phyloP scores from a whole-genome alignment of 1,140 invertebrate species.

The Drosophila willistoni region DNA sequence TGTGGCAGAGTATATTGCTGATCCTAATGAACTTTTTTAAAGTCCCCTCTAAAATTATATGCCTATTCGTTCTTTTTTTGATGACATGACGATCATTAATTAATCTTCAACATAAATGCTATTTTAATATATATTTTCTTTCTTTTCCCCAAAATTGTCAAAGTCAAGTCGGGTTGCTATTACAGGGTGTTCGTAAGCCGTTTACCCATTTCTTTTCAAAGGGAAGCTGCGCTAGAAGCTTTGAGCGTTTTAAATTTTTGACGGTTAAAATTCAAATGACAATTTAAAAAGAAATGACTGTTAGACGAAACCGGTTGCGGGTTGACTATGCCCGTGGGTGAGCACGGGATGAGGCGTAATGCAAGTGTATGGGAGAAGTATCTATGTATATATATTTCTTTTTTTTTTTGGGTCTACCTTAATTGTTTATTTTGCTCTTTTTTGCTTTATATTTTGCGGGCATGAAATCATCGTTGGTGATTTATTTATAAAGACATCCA shows the following conservation, averaged over 20 bases:
- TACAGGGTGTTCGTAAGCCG: no score
- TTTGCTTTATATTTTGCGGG: constrained; percentile 29
- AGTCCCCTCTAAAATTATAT: no score
- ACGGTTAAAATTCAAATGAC: constrained; percentile 62
- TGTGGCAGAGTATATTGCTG: no score
- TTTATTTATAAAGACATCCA: constrained; percentile 1
- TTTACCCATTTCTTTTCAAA: no score
- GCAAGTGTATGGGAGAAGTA: constrained; percentile 14
- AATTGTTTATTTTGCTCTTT: constrained; percentile 22
- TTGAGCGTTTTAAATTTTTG: constrained; percentile 30
- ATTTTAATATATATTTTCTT: no score
- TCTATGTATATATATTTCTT: not conserved
- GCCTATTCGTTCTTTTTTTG: no score
- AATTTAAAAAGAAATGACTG: constrained; percentile 39
- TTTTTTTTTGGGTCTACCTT: constrained; percentile 2
- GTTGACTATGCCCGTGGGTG: not conserved
- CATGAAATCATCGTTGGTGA: constrained; percentile 23
- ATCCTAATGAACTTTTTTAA: no score
- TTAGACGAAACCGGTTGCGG: constrained; percentile 42
- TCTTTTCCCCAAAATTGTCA: no score
- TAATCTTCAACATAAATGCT: no score
- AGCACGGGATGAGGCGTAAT: not conserved
- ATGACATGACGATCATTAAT: no score
- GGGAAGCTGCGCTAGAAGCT: not conserved
- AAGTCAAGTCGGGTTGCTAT: no score